Conservation (phyloP, 2,797 vertebrate genomes). For the Perodicticus potto region DNA sequence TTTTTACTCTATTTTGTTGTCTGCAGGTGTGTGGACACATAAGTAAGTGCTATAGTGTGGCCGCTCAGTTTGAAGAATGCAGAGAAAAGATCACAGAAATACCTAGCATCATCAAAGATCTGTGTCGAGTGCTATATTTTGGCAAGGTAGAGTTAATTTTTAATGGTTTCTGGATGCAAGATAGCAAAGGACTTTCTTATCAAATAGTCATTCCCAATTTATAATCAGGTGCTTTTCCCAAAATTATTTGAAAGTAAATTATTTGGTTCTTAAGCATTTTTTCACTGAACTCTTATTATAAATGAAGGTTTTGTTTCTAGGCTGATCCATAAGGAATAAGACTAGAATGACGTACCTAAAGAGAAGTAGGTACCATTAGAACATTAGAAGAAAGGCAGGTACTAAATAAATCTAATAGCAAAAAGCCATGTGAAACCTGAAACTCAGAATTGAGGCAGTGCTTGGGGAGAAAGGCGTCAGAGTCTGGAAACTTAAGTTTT, state of each 20-base stretch:
- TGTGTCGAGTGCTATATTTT: slow-evolving; percentile 96
- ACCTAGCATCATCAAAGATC: slow-evolving; percentile 96
- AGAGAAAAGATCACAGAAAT: slow-evolving; percentile 98
- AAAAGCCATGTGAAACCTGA: neutral
- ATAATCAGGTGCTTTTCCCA: neutral
- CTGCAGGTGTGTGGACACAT: slow-evolving; percentile 97
- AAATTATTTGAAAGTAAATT: slow-evolving; percentile 46
- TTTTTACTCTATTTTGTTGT: neutral
- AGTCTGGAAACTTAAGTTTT: neutral
- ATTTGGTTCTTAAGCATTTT: slow-evolving; percentile 34
- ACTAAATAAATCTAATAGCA: neutral
- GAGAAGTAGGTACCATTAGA: neutral
- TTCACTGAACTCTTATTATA: neutral
- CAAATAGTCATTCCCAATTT: neutral
- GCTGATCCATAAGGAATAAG: neutral
- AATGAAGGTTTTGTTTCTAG: neutral
- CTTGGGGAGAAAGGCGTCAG: neutral
- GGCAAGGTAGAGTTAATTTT: slow-evolving; percentile 92
- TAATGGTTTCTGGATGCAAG: slow-evolving; percentile 4
- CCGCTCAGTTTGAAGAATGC: slow-evolving; percentile 99
- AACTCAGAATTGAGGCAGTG: neutral
- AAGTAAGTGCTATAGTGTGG: slow-evolving; percentile 98
- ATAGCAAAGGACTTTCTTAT: neutral
- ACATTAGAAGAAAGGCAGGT: neutral
- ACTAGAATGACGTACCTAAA: neutral